Evolutionary conservation across 2,888 invertebrate species (phyloP).

Genomic region (Mimumesa dahlbomi): DNA sequence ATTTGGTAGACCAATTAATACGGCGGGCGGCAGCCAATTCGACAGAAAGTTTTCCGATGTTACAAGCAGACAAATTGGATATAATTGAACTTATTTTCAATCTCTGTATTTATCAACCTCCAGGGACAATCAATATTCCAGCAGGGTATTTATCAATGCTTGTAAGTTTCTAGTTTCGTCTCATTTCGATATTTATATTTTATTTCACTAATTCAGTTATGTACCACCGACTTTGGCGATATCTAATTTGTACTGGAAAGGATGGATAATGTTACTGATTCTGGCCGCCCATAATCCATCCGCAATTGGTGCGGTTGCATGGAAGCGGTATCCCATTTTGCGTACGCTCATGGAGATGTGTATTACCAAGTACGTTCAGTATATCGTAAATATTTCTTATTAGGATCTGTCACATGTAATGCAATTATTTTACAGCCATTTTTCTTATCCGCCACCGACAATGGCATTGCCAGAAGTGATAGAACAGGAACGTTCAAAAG

Average conservation of each 20-base stretch:
- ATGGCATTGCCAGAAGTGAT: slow-evolving; percentile 83
- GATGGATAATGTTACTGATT: slow-evolving; percentile 93
- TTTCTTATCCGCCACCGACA: slow-evolving; percentile 87
- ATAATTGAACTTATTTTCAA: slow-evolving; percentile 95
- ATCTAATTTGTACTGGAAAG: slow-evolving; percentile 96
- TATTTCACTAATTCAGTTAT: slow-evolving; percentile 81
- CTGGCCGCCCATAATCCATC: slow-evolving; percentile 96
- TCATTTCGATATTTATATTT: slow-evolving; percentile 1
- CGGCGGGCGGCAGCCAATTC: slow-evolving; percentile 91
- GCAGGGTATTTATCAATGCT: slow-evolving; percentile 81
- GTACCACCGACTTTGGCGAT: slow-evolving; percentile 94
- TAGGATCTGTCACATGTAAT: no score
- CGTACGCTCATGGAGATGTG: slow-evolving; percentile 97
- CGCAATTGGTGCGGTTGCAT: slow-evolving; percentile 92
- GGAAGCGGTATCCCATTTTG: slow-evolving; percentile 95
- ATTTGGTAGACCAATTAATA: slow-evolving; percentile 92
- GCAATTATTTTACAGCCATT: slow-evolving; percentile 81
- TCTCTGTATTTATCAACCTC: slow-evolving; percentile 94
- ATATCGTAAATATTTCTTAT: background rate
- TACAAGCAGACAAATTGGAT: slow-evolving; percentile 90
- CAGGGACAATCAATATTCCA: slow-evolving; percentile 94
- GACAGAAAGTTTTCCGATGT: slow-evolving; percentile 86
- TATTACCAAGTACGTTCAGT: slow-evolving; percentile 89
- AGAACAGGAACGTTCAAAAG: slow-evolving; percentile 84
- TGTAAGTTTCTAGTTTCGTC: background rate